phyloP scores from a whole-genome alignment of 2,888 invertebrate genomes.

The Syrphus vitripennis region DNA sequence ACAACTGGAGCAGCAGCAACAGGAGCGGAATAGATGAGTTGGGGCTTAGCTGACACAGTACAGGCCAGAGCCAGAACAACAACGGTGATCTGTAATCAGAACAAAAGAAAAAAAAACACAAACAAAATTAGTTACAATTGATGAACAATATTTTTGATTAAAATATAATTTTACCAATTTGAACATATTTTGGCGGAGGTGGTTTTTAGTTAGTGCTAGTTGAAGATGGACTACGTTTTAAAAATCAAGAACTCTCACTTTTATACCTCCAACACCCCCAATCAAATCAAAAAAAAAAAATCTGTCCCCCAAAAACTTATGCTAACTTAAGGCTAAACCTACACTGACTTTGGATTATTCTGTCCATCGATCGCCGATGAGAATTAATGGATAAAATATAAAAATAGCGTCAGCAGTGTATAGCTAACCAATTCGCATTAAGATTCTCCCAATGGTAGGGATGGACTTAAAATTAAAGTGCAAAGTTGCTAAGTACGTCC shows the following conservation, averaged over 20 bases:
- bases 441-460: constrained; percentile 36
- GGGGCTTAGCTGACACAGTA: constrained; percentile 82
- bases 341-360: constrained; percentile 30
- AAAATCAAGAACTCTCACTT: constrained; percentile 48
- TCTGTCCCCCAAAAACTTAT: constrained; percentile 44
- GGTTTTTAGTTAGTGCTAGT: constrained; percentile 36
- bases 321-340: not conserved
- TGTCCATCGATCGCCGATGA: constrained; percentile 19
- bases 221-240: constrained; percentile 47
- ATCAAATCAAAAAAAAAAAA: not conserved
- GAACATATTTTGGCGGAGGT: constrained; percentile 44
- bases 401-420: constrained; percentile 15
- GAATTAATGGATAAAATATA: not conserved
- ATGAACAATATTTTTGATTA: not conserved
- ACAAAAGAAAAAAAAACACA: constrained; percentile 1
- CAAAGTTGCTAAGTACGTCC: constrained; percentile 10
- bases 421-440: constrained; percentile 38
- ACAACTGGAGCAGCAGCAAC: constrained; percentile 79
- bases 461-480: constrained; percentile 3
- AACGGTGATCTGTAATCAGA: constrained; percentile 78
- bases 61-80: constrained; percentile 80
- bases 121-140: not conserved
- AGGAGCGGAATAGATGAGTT: constrained; percentile 76
- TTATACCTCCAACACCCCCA: constrained; percentile 48
- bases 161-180: constrained; percentile 57